Evolutionary conservation across 2,888 invertebrate genomes (phyloP), one percentile per base, ranked within the genome.

Genomic region (Scelioninae gen. 2): DNA sequence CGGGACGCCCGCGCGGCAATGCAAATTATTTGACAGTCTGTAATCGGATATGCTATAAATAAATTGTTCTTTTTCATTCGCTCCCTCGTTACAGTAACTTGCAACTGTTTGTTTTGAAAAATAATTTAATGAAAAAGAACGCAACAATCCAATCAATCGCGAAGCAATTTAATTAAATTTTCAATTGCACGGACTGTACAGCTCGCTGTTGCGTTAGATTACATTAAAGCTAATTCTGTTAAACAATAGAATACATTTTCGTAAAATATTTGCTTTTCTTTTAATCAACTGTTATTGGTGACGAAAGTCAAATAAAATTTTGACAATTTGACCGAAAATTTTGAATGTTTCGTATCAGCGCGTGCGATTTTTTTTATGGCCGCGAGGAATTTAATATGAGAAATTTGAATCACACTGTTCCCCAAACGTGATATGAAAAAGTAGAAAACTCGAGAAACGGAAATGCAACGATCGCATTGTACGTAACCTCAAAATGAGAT

Each of bases 141-240:
- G 37, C 50, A 60, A 46, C 35, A 25, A 41, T 25, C 33, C 63
- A 64, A 64, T 64, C 53, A 43, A 53, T 41, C 18, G 63, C 33
- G 33, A 33, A 53, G 43, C 39, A 53, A 45, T 53, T 53, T 45
- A 33, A 53, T 64, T 64, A 16, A 64, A 45, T 43, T 64, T 25
- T 25, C 6, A 43, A 45, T 53, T 64, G 35, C 22, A 11, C 35
- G 28, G 3, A 13, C 13, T n/a, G 45, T 28, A 0, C 53, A 37
- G n/a, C 45, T 33, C 18, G 11, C 22, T 43, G 25, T 45, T 28
- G 19, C 13, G 15, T 11, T 9, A 22, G 28, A 63, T 64, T 53
- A 53, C 28, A 25, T 45, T 45, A 35, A 37, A 25, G 16, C 9
- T 64, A 64, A 53, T 45, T 53, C 43, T 33, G 1, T 48, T 18